Percentiles rank a stretch among this genome's conserved stretches.
These are phyloP conservation scores for Venturia canescens DNA, from an alignment of 1,140 invertebrate species.

Conservation along the genomic window DNA sequence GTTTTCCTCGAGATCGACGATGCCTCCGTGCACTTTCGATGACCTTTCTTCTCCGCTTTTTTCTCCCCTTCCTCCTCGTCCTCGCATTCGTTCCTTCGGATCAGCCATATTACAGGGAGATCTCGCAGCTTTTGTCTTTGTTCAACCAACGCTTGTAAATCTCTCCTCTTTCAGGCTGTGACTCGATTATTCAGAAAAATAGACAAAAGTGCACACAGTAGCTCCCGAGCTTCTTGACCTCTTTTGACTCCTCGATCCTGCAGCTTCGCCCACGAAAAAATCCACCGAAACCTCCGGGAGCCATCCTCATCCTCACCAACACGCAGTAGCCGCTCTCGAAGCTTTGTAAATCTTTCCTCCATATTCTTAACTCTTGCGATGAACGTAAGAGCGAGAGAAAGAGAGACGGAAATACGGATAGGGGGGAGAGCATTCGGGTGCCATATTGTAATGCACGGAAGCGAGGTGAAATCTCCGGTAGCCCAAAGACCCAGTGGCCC, in stretches of 20 bases:
- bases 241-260: constrained; percentile 1
- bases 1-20: not conserved
- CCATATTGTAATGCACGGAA: constrained; percentile 20
- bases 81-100: not conserved
- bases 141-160: constrained; percentile 26
- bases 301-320: not conserved
- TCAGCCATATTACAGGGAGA: not conserved
- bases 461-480: constrained; percentile 4
- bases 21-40: not conserved
- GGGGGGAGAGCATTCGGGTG: not conserved
- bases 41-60: not conserved
- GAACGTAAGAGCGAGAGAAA: not conserved
- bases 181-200: constrained; percentile 25
- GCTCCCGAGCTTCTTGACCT: constrained; percentile 3
- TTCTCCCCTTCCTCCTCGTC: not conserved
- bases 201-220: constrained; percentile 13
- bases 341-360: constrained; percentile 34
- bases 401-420: not conserved
- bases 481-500: constrained; percentile 59
- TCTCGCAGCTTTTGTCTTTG: constrained; percentile 8
- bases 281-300: not conserved
- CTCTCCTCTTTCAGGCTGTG: not conserved
- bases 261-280: not conserved
- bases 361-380: constrained; percentile 3
- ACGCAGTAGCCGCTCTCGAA: not conserved